Evolutionary conservation across 2,888 invertebrate species (phyloP), one percentile per base, ranked within the genome.

Genomic region (Ceraclea dissimilis): DNA sequence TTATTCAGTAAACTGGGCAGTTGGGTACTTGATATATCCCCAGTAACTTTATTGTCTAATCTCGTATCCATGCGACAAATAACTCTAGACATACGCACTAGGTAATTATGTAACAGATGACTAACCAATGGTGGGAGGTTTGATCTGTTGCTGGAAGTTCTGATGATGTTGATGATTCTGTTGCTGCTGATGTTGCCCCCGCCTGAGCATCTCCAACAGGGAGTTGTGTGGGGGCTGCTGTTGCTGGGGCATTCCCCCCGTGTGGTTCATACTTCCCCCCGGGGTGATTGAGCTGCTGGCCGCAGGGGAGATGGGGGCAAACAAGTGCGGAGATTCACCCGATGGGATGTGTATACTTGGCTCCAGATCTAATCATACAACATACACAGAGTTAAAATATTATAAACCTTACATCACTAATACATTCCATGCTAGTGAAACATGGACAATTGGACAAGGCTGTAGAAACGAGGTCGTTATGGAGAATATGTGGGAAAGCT

Each of bases 241-340:
- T n/a, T 39, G 39, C 13, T 39, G 52, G 16, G 44, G 46, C 21
- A 39, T 47, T 13, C 5, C 22, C 22, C 2, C 39, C n/a, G 10
- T 50, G 72, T 55, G 81, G 79, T 2, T 16, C 39, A 13, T 16
- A 69, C 66, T 81, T 83, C 63, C 84, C 83, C 20, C n/a, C 84
- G 13, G 39, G 13, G 39, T 39, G 2, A 88, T 75, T 59, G 80
- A 78, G 60, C 78, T 67, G 51, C 74, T 78, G 10, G 70, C 71
- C 43, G 80, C 84, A 6, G 86, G 86, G 1, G 85, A 83, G 63
- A 86, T 86, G 1, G 86, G 86, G 34, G 85, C 83, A 69, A 88
- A 86, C 68, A 84, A 83, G 62, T 82, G 72, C 51, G 79, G 83
- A 16, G 80, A 76, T 63, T 80, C 80, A 44, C 73, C 73, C 2